Evolutionary conservation across 2,797 vertebrate genomes (phyloP).

Genomic region (Crax fasciolata): DNA sequence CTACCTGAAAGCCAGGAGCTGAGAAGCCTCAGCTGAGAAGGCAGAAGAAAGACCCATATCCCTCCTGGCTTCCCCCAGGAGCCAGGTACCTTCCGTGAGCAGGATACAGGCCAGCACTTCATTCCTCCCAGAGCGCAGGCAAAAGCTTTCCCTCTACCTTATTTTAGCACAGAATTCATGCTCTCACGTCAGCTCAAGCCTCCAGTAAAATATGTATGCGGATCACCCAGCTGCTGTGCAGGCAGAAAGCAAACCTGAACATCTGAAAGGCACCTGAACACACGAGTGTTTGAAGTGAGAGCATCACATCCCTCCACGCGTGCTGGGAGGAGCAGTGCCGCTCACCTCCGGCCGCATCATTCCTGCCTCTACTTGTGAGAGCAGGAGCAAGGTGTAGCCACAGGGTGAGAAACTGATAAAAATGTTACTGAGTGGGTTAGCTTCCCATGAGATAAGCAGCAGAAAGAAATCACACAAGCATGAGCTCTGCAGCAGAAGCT

Average conservation of each 20-base stretch:
- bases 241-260: neutral
- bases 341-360: neutral
- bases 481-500: neutral
- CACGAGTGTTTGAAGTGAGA: neutral
- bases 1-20: neutral
- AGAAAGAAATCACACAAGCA: neutral
- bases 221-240: neutral
- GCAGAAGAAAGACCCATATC: neutral
- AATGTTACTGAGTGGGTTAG: neutral
- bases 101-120: neutral
- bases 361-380: neutral
- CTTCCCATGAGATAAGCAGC: slow-evolving; percentile 38
- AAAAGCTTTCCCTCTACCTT: neutral
- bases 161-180: neutral
- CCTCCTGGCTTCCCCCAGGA: neutral
- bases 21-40: neutral
- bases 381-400: neutral
- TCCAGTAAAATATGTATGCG: neutral
- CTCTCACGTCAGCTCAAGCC: neutral
- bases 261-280: neutral
- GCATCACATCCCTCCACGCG: neutral
- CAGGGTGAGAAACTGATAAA: neutral
- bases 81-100: neutral
- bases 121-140: neutral
- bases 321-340: neutral